A percentile compares a stretch with the other conserved stretches of the same genome.
These are phyloP conservation scores for Rhynchonycteris naso DNA, from an alignment of 2,797 vertebrate genomes.

Conservation along the genomic window DNA sequence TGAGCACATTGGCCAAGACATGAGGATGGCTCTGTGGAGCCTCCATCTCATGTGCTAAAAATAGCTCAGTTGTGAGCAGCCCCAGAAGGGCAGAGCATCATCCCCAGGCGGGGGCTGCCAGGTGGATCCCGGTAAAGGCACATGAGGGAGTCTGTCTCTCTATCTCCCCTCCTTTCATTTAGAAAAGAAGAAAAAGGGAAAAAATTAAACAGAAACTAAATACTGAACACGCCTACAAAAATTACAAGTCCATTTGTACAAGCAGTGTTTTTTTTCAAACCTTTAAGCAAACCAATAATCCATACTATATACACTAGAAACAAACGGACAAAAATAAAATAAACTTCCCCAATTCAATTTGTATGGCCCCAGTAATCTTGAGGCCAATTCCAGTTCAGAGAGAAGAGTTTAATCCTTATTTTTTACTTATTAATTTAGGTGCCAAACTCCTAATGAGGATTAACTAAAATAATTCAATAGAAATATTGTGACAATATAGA, in stretches of 20 bases:
- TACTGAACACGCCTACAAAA: background rate
- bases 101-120: too few relatives aligned
- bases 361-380: background rate
- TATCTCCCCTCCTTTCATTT: too few relatives aligned
- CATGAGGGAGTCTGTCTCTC: too few relatives aligned
- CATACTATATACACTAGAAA: background rate
- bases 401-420: background rate
- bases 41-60: too few relatives aligned
- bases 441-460: background rate
- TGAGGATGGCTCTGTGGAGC: too few relatives aligned
- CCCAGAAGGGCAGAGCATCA: too few relatives aligned
- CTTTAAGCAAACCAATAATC: background rate
- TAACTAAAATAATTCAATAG: background rate
- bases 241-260: background rate
- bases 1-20: too few relatives aligned
- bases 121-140: too few relatives aligned
- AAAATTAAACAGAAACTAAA: background rate
- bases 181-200: background rate
- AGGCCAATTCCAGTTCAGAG: background rate
- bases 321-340: background rate
- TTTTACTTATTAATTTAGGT: background rate
- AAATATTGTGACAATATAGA: background rate
- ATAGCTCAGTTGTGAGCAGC: too few relatives aligned
- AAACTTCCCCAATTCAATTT: background rate
- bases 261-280: background rate